phyloP scores from a whole-genome alignment of 2,797 vertebrate genomes.

The Pelobates cultripes region DNA sequence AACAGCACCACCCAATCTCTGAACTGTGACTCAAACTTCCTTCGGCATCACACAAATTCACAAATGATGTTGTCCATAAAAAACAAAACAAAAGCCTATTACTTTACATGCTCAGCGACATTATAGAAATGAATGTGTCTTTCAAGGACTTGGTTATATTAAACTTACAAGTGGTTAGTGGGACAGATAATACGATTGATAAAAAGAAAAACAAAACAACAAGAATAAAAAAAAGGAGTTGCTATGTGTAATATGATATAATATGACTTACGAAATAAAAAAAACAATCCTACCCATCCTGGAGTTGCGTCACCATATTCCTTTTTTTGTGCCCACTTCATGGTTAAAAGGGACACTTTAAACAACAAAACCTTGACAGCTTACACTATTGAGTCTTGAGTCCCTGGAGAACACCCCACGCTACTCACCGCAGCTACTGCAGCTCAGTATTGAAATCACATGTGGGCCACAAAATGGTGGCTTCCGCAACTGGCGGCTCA shows the following conservation, averaged over 20 bases:
- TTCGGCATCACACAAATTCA: background rate
- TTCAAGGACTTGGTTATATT: background rate
- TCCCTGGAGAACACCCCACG: too few relatives aligned
- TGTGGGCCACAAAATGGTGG: too few relatives aligned
- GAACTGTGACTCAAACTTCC: background rate
- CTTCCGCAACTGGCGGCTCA: too few relatives aligned
- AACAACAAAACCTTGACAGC: too few relatives aligned
- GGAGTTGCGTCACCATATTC: too few relatives aligned
- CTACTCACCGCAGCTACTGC: too few relatives aligned
- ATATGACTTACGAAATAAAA: background rate
- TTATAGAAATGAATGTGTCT: background rate
- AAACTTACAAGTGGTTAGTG: background rate
- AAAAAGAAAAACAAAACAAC: background rate
- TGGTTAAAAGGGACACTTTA: too few relatives aligned
- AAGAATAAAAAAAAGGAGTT: background rate
- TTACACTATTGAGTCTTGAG: too few relatives aligned
- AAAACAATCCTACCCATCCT: too few relatives aligned
- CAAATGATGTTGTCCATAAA: background rate
- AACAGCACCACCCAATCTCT: background rate
- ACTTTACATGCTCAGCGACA: background rate
- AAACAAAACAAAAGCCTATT: background rate
- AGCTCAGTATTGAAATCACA: too few relatives aligned
- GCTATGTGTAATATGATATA: background rate
- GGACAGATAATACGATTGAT: background rate
- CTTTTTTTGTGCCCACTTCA: too few relatives aligned